Base-by-base conservation (phyloP, 30 jellyfish, hydroid and myxozoan genomes). In the Pseudorhiza aurosa region DNA sequence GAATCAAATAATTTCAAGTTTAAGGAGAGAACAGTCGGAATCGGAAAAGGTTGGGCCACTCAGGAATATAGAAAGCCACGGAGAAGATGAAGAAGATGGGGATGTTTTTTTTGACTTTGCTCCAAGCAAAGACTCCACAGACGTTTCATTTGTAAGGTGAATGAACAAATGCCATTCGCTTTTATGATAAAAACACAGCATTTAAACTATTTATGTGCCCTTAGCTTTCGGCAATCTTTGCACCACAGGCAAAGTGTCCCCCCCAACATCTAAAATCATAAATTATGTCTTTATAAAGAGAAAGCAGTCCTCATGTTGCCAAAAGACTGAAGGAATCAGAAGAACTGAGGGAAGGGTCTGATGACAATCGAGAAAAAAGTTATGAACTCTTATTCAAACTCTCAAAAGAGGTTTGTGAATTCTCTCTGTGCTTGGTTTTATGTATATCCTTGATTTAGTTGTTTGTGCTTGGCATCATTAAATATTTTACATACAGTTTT, bases 81-180 rank as follows among this genome's bases (percentile, higher is more conserved):
- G 24, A 53, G 86, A 42, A 8, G 86, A 87, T n/a, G 85, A 70
- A 22, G 96, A 85, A 36, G 91, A 81, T 17, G 87, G 67, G 45
- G 97, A 89, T 74, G 96, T 82, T 25, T 89, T 64, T 60, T 79
- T 73, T 74, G 96, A 87, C 22, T 26, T 32, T 32, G 60, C 62
- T 25, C 39, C 58, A 53, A 53, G 30, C 24, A 53, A 53, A 22
- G 36, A 53, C 5, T 1, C 36, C 1, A 12, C 67, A 21, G 14
- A 53, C 24, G 14, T 21, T 17, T 1, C 22, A n/a, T n/a, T n/a
- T 15, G 3, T n/a, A n/a, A 53, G 67, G 67, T 53, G 35, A 17
- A 2, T n/a, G n/a, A n/a, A n/a, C n/a, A n/a, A n/a, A n/a, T n/a
- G n/a, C n/a, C n/a, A n/a, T n/a, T n/a, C n/a, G n/a, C n/a, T n/a